Base-by-base conservation (phyloP, 2,113 vertebrate genomes). In the Apeltes quadracus region DNA sequence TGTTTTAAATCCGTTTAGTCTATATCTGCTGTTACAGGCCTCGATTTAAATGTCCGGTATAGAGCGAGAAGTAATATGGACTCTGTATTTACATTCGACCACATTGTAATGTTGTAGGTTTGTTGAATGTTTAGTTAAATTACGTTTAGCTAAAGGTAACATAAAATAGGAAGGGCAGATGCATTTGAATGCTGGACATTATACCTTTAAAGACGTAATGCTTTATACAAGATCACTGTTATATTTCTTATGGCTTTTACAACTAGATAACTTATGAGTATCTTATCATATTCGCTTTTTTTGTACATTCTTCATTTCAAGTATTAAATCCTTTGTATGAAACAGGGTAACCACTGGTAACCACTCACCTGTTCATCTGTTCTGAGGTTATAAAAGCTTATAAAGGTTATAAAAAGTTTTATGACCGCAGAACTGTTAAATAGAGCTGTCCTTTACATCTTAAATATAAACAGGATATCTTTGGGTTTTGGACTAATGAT, bases 1-100 rank as follows among this genome's bases (percentile, higher is more conserved):
- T 55, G 5, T 71, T 77, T 83, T 72, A 77, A 53, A 65, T 75
- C 69, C 22, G 56, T 76, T 51, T 81, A 78, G 85, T 70, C 41
- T 7, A 50, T 71, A 20, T 70, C 48, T 62, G 66, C 76, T 65
- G 61, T 75, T 82, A 57, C 70, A 62, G 63, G 57, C 22, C 39
- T 68, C 58, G 1, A 18, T 67, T 67, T 16, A 44, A 59, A 62
- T 51, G 72, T 20, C 54, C 46, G 44, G 38, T 15, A 25, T 5
- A 39, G n/a, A 58, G 43, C 39, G 29, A 51, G 3, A 10, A n/a
- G 36, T 9, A 25, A 22, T 39, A 16, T 14, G 1, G 34, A 58
- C 18, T 7, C 20, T 38, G 20, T 10, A 9, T 71, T 61, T 27
- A 22, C 20, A 34, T 29, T 5, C 18, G 48, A 44, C 1, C 22